A percentile compares a stretch with the other conserved stretches of the same genome.
These are phyloP conservation scores for Lamellibrachia luymesi DNA, from an alignment of 1,140 invertebrate genomes.

Conservation along the genomic window DNA sequence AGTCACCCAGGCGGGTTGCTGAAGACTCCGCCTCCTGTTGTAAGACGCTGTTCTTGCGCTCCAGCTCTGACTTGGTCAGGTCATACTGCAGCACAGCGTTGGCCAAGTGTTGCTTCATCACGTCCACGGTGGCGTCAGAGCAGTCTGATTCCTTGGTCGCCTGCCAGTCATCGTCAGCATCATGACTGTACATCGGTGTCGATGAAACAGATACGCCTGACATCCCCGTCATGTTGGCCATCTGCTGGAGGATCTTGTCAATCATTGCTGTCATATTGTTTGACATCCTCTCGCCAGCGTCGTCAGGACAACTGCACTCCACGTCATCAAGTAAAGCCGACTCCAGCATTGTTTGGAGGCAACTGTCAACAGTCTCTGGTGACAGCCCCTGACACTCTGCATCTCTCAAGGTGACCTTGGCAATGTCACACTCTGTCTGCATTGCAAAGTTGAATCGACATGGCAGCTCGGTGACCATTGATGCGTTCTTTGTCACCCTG, in stretches of 20 bases:
- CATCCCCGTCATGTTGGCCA: not conserved
- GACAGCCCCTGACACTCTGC: not conserved
- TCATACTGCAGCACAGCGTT: not conserved
- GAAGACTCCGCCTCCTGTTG: not conserved
- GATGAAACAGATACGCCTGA: not conserved
- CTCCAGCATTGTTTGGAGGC: not conserved
- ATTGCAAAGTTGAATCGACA: not conserved
- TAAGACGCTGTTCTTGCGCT: not conserved
- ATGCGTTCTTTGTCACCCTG: not conserved
- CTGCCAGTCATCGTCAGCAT: not conserved
- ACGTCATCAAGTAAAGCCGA: not conserved
- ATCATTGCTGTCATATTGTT: not conserved
- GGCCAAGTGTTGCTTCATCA: not conserved
- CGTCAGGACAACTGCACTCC: not conserved
- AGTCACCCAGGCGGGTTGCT: not conserved
- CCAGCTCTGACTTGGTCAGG: not conserved
- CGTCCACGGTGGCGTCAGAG: not conserved
- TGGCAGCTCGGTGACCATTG: not conserved
- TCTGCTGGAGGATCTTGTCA: constrained; percentile 13
- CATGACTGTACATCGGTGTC: not conserved
- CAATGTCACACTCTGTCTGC: not conserved
- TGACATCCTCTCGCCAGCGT: not conserved
- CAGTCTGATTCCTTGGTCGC: not conserved
- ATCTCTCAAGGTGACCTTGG: not conserved
- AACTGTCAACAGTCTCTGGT: not conserved